A percentile compares a stretch with the other conserved stretches of the same genome.
Conservation (phyloP, 2,113 vertebrate genomes). For the Oryzias melastigma region DNA sequence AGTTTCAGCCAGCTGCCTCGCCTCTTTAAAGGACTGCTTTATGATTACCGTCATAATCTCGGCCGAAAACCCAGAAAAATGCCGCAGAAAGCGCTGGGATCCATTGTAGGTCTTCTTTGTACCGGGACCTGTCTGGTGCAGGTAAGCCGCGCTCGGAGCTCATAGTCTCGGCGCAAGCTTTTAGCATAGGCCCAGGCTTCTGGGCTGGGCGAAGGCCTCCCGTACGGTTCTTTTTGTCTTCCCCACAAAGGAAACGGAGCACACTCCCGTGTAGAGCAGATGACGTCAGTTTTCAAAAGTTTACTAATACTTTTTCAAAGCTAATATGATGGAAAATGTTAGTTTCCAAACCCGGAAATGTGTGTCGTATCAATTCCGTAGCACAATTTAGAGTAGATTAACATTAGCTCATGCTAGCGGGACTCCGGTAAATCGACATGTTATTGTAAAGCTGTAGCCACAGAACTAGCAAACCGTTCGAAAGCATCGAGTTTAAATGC, state of each 20-base stretch:
- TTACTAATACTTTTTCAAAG: slow-evolving; percentile 29
- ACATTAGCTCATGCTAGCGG: slow-evolving; percentile 61
- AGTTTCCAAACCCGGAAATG: too few relatives aligned
- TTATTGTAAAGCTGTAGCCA: slow-evolving; percentile 4
- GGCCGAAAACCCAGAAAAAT: slow-evolving; percentile 74
- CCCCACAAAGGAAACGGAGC: slow-evolving; percentile 66
- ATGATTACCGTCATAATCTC: slow-evolving; percentile 62
- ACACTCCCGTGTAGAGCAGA: slow-evolving; percentile 25
- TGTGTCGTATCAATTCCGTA: too few relatives aligned
- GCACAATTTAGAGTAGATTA: slow-evolving; percentile 26
- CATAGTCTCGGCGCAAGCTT: slow-evolving; percentile 4
- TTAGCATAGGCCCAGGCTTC: slow-evolving; percentile 65
- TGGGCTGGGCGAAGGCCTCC: slow-evolving; percentile 63
- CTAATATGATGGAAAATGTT: not conserved
- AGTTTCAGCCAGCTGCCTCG: slow-evolving; percentile 15
- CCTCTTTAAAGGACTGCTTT: slow-evolving; percentile 49
- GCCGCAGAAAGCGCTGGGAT: slow-evolving; percentile 78
- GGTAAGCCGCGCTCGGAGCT: slow-evolving; percentile 69
- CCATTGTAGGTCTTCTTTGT: slow-evolving; percentile 77
- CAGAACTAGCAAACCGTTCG: too few relatives aligned
- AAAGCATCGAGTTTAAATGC: too few relatives aligned
- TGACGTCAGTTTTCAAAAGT: slow-evolving; percentile 66
- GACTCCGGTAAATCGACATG: slow-evolving; percentile 41
- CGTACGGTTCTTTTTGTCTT: slow-evolving; percentile 64
- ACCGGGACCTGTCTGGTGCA: slow-evolving; percentile 76